Evolutionary conservation across 2,888 invertebrate species (phyloP).

Genomic region (Caenorhabditis auriculariae): DNA sequence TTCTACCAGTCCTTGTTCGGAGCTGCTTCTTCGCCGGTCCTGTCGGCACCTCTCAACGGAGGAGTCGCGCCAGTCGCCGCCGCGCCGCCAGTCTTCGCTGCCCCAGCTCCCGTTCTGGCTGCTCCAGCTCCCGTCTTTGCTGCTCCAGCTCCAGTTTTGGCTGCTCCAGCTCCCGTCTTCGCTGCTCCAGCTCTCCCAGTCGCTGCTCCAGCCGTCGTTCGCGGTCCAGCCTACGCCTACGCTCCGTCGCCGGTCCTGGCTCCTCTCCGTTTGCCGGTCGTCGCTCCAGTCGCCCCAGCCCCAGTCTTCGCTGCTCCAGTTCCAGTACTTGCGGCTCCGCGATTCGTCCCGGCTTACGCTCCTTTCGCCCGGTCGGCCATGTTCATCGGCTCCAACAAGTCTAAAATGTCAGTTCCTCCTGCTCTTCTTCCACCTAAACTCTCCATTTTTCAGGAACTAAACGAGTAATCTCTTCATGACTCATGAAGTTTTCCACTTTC

Average conservation of each 20-base stretch:
- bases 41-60: conserved; percentile 30
- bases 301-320: too few relatives aligned
- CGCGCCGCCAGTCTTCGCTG: conserved; percentile 4
- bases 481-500: too few relatives aligned
- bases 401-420: too few relatives aligned
- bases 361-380: conserved; percentile 39
- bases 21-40: conserved; percentile 33
- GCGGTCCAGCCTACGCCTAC: conserved; percentile 23
- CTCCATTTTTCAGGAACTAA: too few relatives aligned
- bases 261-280: conserved; percentile 22
- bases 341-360: conserved; percentile 39
- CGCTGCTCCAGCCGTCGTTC: conserved; percentile 14
- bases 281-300: conserved; percentile 31
- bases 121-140: conserved; percentile 20
- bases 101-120: conserved; percentile 14
- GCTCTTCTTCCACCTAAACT: too few relatives aligned
- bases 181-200: conserved; percentile 17
- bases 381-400: conserved; percentile 46
- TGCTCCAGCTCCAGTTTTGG: conserved; percentile 12
- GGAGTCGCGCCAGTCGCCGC: conserved; percentile 18
- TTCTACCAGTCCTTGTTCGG: conserved; percentile 36
- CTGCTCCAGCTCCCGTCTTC: conserved; percentile 13
- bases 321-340: conserved; percentile 28
- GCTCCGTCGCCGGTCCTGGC: conserved; percentile 27
- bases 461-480: too few relatives aligned